phyloP scores from a whole-genome alignment of 2,888 invertebrate genomes.

The Dexiosoma caninum region DNA sequence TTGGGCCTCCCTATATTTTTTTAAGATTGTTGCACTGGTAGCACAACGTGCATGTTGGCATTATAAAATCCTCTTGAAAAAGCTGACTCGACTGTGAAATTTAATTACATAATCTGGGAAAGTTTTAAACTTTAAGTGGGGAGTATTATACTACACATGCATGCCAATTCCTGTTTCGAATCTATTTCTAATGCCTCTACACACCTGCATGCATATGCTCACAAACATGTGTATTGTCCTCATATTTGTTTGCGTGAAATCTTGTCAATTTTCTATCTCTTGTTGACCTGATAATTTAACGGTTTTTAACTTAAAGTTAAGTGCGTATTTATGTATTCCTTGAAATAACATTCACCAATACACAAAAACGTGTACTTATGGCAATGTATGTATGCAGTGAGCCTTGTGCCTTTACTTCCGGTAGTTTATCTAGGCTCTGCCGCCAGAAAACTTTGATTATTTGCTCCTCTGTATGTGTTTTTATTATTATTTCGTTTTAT shows the following conservation, averaged over 20 bases:
- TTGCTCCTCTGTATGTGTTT: slow-evolving; percentile 41
- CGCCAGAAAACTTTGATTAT: slow-evolving; percentile 12
- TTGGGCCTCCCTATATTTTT: too few relatives aligned
- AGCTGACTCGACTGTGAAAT: background rate
- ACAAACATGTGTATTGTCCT: background rate
- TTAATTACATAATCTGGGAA: too few relatives aligned
- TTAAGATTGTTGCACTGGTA: too few relatives aligned
- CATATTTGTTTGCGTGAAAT: background rate
- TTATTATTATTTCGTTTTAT: slow-evolving; percentile 48
- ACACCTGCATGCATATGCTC: background rate
- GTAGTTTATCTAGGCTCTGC: slow-evolving; percentile 25
- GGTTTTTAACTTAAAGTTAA: slow-evolving; percentile 36
- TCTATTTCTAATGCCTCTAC: background rate
- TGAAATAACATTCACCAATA: background rate
- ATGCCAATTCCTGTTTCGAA: background rate
- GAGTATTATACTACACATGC: too few relatives aligned
- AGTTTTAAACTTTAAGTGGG: too few relatives aligned
- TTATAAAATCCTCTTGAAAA: background rate
- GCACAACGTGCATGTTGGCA: too few relatives aligned
- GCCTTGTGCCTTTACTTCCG: background rate
- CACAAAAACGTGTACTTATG: background rate
- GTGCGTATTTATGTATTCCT: slow-evolving; percentile 6
- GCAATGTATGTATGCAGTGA: background rate
- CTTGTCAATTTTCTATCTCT: slow-evolving; percentile 46
- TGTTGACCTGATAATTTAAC: slow-evolving; percentile 57